Evolutionary conservation across 2,797 vertebrate species (phyloP).

Genomic region (Pseudochromis fuscus): DNA sequence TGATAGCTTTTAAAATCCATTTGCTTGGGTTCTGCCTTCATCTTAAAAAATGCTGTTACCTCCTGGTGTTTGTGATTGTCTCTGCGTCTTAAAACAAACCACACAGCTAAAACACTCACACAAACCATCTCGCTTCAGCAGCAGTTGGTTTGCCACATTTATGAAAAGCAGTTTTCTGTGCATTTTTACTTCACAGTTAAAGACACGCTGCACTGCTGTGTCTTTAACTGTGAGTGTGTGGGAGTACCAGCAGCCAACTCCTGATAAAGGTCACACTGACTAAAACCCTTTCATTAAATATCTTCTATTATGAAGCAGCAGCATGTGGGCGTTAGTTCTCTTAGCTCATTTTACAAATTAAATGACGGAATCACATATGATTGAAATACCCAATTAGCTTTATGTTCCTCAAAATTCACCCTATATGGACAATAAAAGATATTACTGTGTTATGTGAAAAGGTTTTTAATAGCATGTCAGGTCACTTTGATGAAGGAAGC

Average conservation of each 20-base stretch:
- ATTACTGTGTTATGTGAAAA: not conserved
- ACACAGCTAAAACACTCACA: not conserved
- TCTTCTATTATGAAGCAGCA: not conserved
- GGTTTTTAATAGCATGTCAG: not conserved
- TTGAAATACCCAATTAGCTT: conserved; percentile 2
- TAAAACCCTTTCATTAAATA: conserved; percentile 43
- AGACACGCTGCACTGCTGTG: not conserved
- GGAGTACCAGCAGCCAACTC: conserved; percentile 41
- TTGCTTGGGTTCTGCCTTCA: not conserved
- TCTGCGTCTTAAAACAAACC: not conserved
- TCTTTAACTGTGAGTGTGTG: conserved; percentile 37
- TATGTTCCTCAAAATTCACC: not conserved
- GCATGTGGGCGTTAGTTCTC: conserved; percentile 11
- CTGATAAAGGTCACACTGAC: conserved; percentile 32
- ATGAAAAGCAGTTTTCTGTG: not conserved
- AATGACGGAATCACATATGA: not conserved
- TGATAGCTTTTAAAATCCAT: not conserved
- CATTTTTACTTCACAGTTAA: conserved; percentile 7
- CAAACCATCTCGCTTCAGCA: not conserved
- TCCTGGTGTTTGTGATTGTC: too few species aligned
- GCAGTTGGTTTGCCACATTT: not conserved
- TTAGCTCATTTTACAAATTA: conserved; percentile 18
- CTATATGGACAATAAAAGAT: not conserved
- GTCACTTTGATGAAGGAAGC: not conserved
- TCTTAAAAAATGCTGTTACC: too few species aligned